A percentile compares a stretch with the other conserved stretches of the same genome.
phyloP scores from a whole-genome alignment of 2,113 vertebrate species.

The Spermophilus dauricus region DNA sequence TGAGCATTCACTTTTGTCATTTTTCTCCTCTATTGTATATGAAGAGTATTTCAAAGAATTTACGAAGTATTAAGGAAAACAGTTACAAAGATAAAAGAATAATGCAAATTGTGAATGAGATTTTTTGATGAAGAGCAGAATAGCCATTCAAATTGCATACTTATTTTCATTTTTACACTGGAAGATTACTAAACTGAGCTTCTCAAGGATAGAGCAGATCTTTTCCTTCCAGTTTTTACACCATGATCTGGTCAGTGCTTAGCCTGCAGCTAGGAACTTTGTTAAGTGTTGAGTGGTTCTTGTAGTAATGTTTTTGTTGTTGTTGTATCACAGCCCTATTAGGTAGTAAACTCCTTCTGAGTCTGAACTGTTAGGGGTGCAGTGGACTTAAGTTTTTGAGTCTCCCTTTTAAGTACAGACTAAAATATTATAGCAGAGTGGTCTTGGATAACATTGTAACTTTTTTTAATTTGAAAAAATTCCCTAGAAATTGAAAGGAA shows the following conservation, averaged over 20 bases:
- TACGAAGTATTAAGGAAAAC: conserved; percentile 45
- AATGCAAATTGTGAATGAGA: background rate
- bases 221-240: conserved; percentile 12
- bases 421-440: conserved; percentile 22
- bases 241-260: background rate
- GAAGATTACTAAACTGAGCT: background rate
- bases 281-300: background rate
- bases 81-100: conserved; percentile 45
- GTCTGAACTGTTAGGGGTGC: background rate
- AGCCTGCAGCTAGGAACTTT: background rate
- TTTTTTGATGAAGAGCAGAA: conserved; percentile 31
- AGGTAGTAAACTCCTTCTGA: background rate
- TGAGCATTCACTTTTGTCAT: conserved; percentile 31
- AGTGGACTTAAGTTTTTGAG: background rate
- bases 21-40: conserved; percentile 57
- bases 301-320: background rate
- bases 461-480: conserved; percentile 23
- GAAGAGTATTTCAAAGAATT: conserved; percentile 57
- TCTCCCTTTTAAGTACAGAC: conserved; percentile 26
- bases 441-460: background rate
- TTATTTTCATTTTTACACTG: conserved; percentile 53
- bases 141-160: conserved; percentile 18
- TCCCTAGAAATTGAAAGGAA: conserved; percentile 47
- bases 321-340: background rate
- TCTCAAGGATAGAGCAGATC: background rate